Percentiles rank a stretch among this genome's conserved stretches.
Evolutionary conservation across 2,888 invertebrate species (phyloP).

Genomic region (Zaprionus lineosus): DNA sequence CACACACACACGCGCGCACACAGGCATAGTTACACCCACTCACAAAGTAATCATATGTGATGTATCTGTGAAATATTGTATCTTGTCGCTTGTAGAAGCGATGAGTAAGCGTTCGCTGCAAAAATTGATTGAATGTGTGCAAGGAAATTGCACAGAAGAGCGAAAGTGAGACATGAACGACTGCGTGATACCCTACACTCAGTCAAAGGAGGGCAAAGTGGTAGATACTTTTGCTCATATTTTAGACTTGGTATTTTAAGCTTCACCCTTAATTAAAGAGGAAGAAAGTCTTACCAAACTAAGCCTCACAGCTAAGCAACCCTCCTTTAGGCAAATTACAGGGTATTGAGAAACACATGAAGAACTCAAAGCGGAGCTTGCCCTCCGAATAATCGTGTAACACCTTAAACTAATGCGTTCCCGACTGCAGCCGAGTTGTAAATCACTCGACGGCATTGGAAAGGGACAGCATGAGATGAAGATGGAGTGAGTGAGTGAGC

Average conservation of each 20-base stretch:
- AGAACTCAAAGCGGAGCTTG: constrained; percentile 21
- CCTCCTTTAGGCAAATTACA: no score
- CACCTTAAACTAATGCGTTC: constrained; percentile 58
- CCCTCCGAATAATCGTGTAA: constrained; percentile 5
- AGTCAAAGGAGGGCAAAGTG: no score
- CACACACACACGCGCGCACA: constrained; percentile 11
- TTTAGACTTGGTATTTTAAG: no score
- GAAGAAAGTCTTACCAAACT: no score
- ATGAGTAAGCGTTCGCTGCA: constrained; percentile 67
- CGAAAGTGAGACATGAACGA: not conserved
- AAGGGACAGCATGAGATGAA: not conserved
- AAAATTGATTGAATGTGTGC: constrained; percentile 49
- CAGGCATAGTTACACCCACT: no score
- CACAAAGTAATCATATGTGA: constrained; percentile 38
- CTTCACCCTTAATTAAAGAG: no score
- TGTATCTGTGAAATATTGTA: constrained; percentile 60
- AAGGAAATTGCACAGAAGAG: constrained; percentile 28
- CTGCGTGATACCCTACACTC: not conserved
- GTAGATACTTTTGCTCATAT: no score
- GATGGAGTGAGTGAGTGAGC: not conserved
- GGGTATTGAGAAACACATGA: constrained; percentile 11
- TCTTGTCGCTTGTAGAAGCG: constrained; percentile 44
- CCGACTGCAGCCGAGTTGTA: constrained; percentile 53
- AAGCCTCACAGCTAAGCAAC: no score
- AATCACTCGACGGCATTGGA: constrained; percentile 42